phyloP scores from a whole-genome alignment of 1,140 invertebrate genomes.

The Cydia fagiglandana region DNA sequence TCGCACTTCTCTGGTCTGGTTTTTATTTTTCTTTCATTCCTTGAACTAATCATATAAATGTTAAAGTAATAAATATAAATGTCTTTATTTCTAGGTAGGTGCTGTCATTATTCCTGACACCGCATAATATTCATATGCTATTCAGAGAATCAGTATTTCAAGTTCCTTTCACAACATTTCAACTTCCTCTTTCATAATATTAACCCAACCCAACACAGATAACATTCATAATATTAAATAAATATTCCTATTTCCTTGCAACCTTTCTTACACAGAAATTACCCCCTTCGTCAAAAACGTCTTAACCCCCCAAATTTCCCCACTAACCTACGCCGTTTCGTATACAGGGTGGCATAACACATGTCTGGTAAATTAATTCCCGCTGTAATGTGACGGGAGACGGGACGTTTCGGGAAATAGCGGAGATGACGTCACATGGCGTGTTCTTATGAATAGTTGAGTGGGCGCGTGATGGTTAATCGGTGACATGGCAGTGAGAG shows the following conservation, averaged over 20 bases:
- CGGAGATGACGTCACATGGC: background rate
- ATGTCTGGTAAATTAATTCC: background rate
- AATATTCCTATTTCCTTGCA: slow-evolving; percentile 1
- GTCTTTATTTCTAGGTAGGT: too few relatives aligned
- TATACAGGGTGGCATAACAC: background rate
- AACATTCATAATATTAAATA: background rate
- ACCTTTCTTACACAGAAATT: background rate
- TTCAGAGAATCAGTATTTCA: background rate
- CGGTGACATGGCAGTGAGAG: background rate
- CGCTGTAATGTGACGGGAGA: background rate
- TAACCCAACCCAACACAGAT: background rate
- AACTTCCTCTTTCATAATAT: background rate
- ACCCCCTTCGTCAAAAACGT: background rate
- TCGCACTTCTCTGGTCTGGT: too few relatives aligned
- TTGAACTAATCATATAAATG: too few relatives aligned
- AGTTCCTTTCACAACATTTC: background rate
- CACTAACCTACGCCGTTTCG: background rate
- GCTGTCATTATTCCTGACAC: too few relatives aligned
- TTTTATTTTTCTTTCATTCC: too few relatives aligned
- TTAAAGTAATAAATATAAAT: too few relatives aligned
- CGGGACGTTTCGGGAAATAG: background rate
- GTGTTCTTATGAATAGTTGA: slow-evolving; percentile 4
- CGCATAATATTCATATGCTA: background rate
- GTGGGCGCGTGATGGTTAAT: background rate
- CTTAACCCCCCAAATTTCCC: background rate